Conservation (phyloP, 2,113 vertebrate species). For the Aptenodytes patagonicus region DNA sequence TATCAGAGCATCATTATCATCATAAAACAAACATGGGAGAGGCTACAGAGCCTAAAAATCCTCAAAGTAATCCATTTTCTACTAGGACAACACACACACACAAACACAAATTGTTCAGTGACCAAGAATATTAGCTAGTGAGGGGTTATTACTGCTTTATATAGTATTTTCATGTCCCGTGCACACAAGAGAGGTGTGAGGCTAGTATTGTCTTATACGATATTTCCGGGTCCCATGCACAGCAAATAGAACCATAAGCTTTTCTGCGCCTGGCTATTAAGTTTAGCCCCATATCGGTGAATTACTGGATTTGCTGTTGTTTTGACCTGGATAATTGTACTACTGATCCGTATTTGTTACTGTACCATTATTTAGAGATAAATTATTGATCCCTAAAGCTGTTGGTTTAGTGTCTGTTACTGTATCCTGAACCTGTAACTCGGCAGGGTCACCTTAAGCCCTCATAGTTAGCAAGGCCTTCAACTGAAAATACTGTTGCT, state of each 20-base stretch:
- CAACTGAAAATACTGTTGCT: neutral
- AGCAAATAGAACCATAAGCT: neutral
- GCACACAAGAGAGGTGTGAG: neutral
- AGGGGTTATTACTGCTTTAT: neutral
- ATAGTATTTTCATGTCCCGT: neutral
- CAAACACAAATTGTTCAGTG: neutral
- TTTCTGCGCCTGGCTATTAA: neutral
- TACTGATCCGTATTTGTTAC: neutral
- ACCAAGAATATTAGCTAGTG: neutral
- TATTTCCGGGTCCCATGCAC: rapidly evolving
- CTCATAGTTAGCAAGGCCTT: neutral
- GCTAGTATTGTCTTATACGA: rapidly evolving
- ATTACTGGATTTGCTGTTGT: neutral
- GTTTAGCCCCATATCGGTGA: neutral
- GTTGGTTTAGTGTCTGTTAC: neutral
- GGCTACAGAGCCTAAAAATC: neutral
- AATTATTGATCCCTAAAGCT: constrained; percentile 36
- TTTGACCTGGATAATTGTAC: neutral
- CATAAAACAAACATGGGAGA: neutral
- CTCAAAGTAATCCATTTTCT: neutral
- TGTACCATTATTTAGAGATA: neutral
- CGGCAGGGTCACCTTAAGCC: neutral
- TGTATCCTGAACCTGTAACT: neutral
- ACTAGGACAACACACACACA: neutral
- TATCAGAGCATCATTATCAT: neutral